A percentile compares a stretch with the other conserved stretches of the same genome.
Conservation (phyloP, 1,140 invertebrate species). For the Zaprionus capensis region DNA sequence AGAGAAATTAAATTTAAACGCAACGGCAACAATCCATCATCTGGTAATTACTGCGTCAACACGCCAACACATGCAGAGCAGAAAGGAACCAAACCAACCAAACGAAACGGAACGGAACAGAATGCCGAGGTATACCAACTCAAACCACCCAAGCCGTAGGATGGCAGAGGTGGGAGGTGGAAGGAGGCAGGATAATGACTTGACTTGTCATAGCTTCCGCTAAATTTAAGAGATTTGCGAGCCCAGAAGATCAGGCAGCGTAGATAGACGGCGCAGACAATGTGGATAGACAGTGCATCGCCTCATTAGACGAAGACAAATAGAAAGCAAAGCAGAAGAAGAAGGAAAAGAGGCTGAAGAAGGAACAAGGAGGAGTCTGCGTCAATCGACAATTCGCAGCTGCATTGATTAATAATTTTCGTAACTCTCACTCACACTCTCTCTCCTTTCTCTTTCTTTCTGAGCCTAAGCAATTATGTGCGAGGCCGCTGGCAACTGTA, state of each 20-base stretch:
- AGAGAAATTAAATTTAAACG: conserved; percentile 82
- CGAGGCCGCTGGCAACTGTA: conserved; percentile 65
- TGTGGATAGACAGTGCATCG: conserved; percentile 40
- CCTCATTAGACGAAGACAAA: conserved; percentile 38
- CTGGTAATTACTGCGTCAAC: conserved; percentile 82
- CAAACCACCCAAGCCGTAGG: conserved; percentile 14
- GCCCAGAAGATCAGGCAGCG: conserved; percentile 36
- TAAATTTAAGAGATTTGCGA: conserved; percentile 70
- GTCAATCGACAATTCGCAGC: conserved; percentile 11
- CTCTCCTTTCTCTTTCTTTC: conserved; percentile 8
- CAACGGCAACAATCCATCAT: conserved; percentile 82
- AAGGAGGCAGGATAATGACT: conserved; percentile 68
- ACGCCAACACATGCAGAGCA: conserved; percentile 67
- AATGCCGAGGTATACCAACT: not conserved
- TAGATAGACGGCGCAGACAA: conserved; percentile 11
- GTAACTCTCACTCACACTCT: conserved; percentile 9
- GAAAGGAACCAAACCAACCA: conserved; percentile 21
- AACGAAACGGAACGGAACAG: conserved; percentile 12
- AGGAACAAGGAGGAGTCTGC: too few species aligned
- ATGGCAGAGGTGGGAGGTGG: not conserved
- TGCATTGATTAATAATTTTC: conserved; percentile 69
- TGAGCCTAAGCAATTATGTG: conserved; percentile 58
- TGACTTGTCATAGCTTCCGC: conserved; percentile 80
- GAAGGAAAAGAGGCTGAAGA: not conserved
- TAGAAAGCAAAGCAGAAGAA: not conserved